Conservation (phyloP, 2,888 invertebrate species). For the Pelosia muscerda region DNA sequence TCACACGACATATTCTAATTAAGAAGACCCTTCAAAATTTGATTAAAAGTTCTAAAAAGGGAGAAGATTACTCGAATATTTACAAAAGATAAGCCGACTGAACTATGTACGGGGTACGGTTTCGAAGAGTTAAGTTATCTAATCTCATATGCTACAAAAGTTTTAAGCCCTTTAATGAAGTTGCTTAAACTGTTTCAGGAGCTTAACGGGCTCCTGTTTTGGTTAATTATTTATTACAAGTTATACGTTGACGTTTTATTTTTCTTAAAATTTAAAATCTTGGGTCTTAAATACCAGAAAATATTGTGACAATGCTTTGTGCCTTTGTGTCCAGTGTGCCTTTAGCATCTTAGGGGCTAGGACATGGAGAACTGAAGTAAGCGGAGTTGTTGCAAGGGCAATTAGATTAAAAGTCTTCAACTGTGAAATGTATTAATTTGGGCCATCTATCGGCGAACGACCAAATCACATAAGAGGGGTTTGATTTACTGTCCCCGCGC, state of each 20-base stretch:
- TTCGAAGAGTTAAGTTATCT: conserved; percentile 55
- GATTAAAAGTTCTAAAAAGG: conserved; percentile 28
- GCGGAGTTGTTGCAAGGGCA: too few species aligned
- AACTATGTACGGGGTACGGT: conserved; percentile 21
- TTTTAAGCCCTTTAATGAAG: conserved; percentile 63
- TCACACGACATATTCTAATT: conserved; percentile 31
- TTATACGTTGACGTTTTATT: not conserved
- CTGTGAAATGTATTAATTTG: too few species aligned
- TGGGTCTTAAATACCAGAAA: too few species aligned
- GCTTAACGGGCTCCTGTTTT: conserved; percentile 55
- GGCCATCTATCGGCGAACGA: too few species aligned
- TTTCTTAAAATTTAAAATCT: not conserved
- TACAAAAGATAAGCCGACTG: conserved; percentile 21
- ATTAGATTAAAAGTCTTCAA: too few species aligned
- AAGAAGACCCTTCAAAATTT: conserved; percentile 26
- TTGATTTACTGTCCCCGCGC: too few species aligned
- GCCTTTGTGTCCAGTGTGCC: too few species aligned
- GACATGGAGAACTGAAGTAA: too few species aligned
- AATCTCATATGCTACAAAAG: conserved; percentile 63
- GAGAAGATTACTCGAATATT: conserved; percentile 22
- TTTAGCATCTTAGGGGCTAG: too few species aligned
- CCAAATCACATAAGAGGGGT: too few species aligned
- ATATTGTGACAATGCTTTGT: too few species aligned
- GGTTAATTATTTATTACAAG: conserved; percentile 49
- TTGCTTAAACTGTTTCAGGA: conserved; percentile 62